phyloP scores from a whole-genome alignment of 2,797 vertebrate species.

The Tauraco hartlaubi region DNA sequence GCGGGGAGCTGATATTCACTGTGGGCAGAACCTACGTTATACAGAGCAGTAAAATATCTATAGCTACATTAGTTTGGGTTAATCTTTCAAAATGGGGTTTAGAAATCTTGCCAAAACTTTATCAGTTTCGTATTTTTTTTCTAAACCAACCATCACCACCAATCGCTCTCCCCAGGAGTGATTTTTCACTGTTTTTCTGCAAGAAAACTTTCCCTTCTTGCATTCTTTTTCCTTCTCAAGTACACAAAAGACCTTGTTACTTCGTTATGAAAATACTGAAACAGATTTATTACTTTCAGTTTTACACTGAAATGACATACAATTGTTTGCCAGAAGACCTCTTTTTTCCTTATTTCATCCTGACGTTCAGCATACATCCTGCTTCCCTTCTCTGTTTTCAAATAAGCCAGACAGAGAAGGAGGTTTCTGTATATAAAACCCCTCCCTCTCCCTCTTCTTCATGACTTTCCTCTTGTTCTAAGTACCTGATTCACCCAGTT shows the following conservation, averaged over 20 bases:
- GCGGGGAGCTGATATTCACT: neutral
- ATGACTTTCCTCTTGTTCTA: neutral
- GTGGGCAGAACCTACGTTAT: neutral
- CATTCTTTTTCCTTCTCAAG: neutral
- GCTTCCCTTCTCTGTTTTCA: neutral
- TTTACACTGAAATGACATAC: neutral
- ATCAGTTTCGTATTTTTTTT: neutral
- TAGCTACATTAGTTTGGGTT: neutral
- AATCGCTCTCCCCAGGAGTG: neutral
- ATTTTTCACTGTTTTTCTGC: neutral
- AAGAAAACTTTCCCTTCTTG: neutral
- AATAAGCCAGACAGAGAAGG: neutral
- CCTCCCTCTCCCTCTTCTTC: neutral
- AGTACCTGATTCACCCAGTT: neutral
- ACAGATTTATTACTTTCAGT: neutral
- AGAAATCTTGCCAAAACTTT: neutral
- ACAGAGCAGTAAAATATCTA: neutral
- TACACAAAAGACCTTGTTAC: neutral
- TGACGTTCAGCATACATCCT: neutral
- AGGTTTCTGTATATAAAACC: neutral
- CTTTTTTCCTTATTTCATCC: neutral
- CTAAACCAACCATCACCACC: neutral
- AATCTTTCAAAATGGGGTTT: neutral
- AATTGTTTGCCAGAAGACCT: neutral
- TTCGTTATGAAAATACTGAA: neutral